phyloP scores from a whole-genome alignment of 2,888 invertebrate genomes.

The Bruchidius siliquastri region DNA sequence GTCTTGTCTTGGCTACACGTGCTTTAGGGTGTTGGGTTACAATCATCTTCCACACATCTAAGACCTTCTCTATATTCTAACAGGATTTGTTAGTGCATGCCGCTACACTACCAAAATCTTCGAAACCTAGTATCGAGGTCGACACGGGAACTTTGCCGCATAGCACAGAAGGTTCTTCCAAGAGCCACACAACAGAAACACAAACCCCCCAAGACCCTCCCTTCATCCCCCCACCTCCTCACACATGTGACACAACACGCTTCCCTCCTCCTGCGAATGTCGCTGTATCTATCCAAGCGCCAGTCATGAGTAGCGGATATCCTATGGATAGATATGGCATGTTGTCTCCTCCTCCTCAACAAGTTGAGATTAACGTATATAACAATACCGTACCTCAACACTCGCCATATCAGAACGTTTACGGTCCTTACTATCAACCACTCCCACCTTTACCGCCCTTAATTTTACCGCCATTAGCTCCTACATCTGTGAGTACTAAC shows the following conservation, averaged over 20 bases:
- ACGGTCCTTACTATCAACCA: constrained; percentile 7
- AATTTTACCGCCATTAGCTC: not conserved
- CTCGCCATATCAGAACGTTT: not conserved
- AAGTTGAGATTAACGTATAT: constrained; percentile 30
- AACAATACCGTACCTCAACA: constrained; percentile 20
- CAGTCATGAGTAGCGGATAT: constrained; percentile 13
- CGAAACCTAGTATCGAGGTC: constrained; percentile 29
- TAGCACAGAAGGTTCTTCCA: constrained; percentile 1
- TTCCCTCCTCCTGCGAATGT: constrained; percentile 7
- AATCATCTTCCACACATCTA: not conserved
- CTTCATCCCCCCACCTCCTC: not conserved
- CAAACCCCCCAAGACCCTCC: not conserved
- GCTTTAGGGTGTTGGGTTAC: constrained; percentile 18
- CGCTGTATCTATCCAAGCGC: constrained; percentile 15
- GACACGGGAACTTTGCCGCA: constrained; percentile 26
- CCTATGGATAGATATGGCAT: constrained; percentile 16
- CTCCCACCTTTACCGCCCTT: constrained; percentile 5
- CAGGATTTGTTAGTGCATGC: constrained; percentile 31
- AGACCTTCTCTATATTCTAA: constrained; percentile 17
- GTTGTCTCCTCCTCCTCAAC: constrained; percentile 16
- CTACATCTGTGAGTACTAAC: too few relatives aligned
- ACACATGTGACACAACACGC: not conserved
- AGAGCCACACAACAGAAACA: not conserved
- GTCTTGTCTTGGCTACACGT: constrained; percentile 16
- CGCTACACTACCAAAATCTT: constrained; percentile 38